A percentile compares a stretch with the other conserved stretches of the same genome.
Conservation (phyloP, 2,888 invertebrate species). For the Malthinus seriepunctatus region DNA sequence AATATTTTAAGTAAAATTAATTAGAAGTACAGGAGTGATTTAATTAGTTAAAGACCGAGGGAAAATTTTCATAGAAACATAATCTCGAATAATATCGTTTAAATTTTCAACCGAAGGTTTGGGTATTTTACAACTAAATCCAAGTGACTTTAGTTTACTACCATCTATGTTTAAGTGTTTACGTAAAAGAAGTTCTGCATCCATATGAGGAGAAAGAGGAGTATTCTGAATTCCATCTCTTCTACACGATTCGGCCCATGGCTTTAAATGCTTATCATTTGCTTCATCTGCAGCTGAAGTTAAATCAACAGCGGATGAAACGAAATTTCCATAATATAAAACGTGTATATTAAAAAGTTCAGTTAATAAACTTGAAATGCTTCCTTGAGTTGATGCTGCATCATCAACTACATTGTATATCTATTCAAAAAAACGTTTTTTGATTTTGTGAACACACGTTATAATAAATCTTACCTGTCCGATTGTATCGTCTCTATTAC, state of each 20-base stretch:
- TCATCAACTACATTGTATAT: slow-evolving; percentile 84
- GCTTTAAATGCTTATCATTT: slow-evolving; percentile 90
- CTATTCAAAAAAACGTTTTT: slow-evolving; percentile 51
- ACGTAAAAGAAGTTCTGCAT: slow-evolving; percentile 79
- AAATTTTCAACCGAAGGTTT: slow-evolving; percentile 57
- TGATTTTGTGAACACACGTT: neutral
- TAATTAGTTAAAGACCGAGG: slow-evolving; percentile 65
- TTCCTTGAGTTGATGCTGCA: slow-evolving; percentile 83
- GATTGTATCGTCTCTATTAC: slow-evolving; percentile 45
- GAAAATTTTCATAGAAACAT: slow-evolving; percentile 79
- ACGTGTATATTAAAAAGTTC: slow-evolving; percentile 85
- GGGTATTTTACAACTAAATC: slow-evolving; percentile 66
- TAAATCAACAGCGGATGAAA: slow-evolving; percentile 83
- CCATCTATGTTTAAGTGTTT: slow-evolving; percentile 79
- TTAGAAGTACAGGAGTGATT: too few species aligned
- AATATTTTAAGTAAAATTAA: neutral
- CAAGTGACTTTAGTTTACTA: slow-evolving; percentile 62
- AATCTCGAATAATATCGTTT: slow-evolving; percentile 76
- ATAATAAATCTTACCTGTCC: slow-evolving; percentile 41
- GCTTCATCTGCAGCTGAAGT: slow-evolving; percentile 83
- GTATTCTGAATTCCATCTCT: slow-evolving; percentile 77
- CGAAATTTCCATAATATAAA: slow-evolving; percentile 82
- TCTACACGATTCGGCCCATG: slow-evolving; percentile 88
- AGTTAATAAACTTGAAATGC: slow-evolving; percentile 75
- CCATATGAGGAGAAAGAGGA: slow-evolving; percentile 86